phyloP scores from a whole-genome alignment of 2,113 vertebrate genomes.

The Pogona vitticeps region DNA sequence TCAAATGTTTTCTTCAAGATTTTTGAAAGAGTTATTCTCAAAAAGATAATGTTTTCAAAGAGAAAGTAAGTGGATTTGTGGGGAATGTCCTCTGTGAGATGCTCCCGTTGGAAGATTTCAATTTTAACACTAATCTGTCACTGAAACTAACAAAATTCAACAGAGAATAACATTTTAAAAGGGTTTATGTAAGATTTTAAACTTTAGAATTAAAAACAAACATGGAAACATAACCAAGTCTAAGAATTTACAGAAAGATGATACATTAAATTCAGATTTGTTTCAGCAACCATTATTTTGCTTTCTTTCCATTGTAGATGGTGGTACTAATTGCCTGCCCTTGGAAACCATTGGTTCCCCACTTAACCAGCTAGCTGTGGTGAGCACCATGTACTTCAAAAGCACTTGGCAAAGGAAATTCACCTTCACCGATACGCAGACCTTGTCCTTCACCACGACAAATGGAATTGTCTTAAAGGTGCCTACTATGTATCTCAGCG shows the following conservation, averaged over 20 bases:
- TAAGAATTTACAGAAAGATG: not conserved
- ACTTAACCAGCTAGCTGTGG: slow-evolving; percentile 75
- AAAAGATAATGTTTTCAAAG: no score
- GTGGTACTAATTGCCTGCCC: accelerated
- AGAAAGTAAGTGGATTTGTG: no score
- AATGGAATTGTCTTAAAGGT: slow-evolving; percentile 83
- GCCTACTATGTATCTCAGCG: slow-evolving; percentile 88
- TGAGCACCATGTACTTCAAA: slow-evolving; percentile 85
- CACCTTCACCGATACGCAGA: slow-evolving; percentile 79
- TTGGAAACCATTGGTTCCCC: slow-evolving; percentile 27
- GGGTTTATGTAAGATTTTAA: no score
- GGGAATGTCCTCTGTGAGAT: no score
- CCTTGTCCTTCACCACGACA: slow-evolving; percentile 81
- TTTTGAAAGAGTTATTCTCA: no score
- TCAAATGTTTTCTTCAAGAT: no score
- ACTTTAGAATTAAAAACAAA: no score
- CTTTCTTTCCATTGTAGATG: slow-evolving; percentile 47
- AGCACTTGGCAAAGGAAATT: slow-evolving; percentile 88
- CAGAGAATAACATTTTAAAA: no score
- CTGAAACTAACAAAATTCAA: no score
- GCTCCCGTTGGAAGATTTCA: no score
- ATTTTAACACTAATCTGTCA: no score
- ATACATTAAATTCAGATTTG: not conserved
- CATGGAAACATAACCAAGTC: not conserved
- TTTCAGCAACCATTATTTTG: not conserved